Conservation (phyloP, 2,113 vertebrate genomes). For the Solea senegalensis region DNA sequence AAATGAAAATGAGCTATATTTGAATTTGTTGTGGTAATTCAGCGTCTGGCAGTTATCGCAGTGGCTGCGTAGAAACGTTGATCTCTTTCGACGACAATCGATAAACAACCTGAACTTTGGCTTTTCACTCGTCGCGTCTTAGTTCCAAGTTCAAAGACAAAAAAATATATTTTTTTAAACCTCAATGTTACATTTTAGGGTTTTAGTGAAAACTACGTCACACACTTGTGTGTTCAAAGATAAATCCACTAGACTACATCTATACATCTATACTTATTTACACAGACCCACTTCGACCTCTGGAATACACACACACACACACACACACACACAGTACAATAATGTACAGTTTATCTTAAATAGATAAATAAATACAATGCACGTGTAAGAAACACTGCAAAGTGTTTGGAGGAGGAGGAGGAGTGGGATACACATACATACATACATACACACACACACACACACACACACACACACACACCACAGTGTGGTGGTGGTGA, state of each 20-base stretch:
- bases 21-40: background rate
- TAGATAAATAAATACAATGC: constrained; percentile 52
- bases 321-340: constrained; percentile 35
- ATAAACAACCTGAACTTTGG: constrained; percentile 20
- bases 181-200: background rate
- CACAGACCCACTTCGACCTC: background rate
- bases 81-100: background rate
- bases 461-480: too few relatives aligned
- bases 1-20: background rate
- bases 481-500: constrained; percentile 30
- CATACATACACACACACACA: too few relatives aligned
- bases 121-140: background rate
- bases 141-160: background rate
- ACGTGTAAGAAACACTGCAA: constrained; percentile 35
- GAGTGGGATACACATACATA: constrained; percentile 44
- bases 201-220: constrained; percentile 4
- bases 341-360: constrained; percentile 55
- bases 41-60: constrained; percentile 33
- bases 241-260: background rate
- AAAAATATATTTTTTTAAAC: too few relatives aligned
- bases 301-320: constrained; percentile 34
- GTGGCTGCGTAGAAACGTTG: background rate
- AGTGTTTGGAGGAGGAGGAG: constrained; percentile 19
- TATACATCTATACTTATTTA: constrained; percentile 43
- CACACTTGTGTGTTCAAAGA: background rate